Evolutionary conservation across 2,797 vertebrate species (phyloP).

Genomic region (Crypturellus tataupa): DNA sequence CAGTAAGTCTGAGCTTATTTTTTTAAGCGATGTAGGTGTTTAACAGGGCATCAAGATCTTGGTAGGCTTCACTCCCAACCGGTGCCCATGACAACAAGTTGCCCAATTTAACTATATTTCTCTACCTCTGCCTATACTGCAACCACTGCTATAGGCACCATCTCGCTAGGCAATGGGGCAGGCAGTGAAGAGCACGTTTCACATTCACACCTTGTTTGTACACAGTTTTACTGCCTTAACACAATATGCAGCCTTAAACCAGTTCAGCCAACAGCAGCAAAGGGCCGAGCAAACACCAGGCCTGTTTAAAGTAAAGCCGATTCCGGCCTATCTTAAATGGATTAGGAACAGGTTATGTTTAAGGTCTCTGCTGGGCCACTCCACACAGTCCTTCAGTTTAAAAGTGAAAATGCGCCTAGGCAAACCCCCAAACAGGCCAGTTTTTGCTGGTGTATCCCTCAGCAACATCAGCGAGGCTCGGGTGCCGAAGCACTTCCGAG

Average conservation of each 20-base stretch:
- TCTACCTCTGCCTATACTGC: fast-evolving
- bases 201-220: neutral
- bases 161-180: neutral
- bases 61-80: neutral
- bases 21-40: neutral
- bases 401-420: slow-evolving; percentile 27
- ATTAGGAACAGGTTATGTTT: slow-evolving; percentile 17
- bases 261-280: neutral
- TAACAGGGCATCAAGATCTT: neutral
- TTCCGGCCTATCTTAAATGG: neutral
- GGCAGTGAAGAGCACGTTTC: neutral
- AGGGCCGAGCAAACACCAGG: neutral
- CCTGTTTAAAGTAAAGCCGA: slow-evolving; percentile 8
- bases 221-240: neutral
- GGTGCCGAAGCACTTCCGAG: neutral
- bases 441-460: neutral
- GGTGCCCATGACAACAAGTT: neutral
- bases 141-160: neutral
- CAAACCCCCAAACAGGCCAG: neutral
- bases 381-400: neutral
- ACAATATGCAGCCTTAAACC: neutral
- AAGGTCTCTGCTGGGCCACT: neutral
- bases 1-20: neutral
- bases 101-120: neutral
- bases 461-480: neutral